Percentiles rank a stretch among this genome's conserved stretches.
These are phyloP conservation scores for Plagodis pulveraria DNA, from an alignment of 2,888 invertebrate species.

Conservation along the genomic window DNA sequence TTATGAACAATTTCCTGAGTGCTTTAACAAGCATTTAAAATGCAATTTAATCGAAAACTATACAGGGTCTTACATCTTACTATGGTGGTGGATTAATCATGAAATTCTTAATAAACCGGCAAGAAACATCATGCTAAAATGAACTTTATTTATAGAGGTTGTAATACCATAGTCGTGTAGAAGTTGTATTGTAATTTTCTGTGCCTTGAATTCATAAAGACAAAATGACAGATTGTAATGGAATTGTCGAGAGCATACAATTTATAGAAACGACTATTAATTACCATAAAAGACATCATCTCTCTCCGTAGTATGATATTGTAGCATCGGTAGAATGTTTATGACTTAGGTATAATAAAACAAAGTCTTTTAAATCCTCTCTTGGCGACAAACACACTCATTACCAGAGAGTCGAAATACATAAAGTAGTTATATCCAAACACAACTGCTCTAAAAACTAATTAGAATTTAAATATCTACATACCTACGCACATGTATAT, in stretches of 20 bases:
- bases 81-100: slow-evolving; percentile 18
- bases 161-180: too few relatives aligned
- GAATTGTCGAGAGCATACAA: slow-evolving; percentile 19
- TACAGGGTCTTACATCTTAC: slow-evolving; percentile 11
- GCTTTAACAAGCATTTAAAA: slow-evolving; percentile 37
- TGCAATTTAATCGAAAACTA: slow-evolving; percentile 37
- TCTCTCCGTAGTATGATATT: too few relatives aligned
- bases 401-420: too few relatives aligned
- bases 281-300: too few relatives aligned
- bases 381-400: too few relatives aligned
- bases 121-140: not conserved
- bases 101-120: not conserved
- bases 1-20: slow-evolving; percentile 28
- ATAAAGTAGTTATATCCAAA: too few relatives aligned
- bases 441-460: too few relatives aligned
- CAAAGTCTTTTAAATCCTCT: too few relatives aligned
- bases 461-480: too few relatives aligned
- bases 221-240: slow-evolving; percentile 19
- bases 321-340: too few relatives aligned
- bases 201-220: slow-evolving; percentile 12
- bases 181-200: not conserved
- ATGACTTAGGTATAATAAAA: too few relatives aligned
- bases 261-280: slow-evolving; percentile 11
- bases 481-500: too few relatives aligned
- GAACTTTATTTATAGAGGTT: not conserved